These are phyloP conservation scores for Phyllostomus discolor DNA, from an alignment of 2,113 vertebrate species.

Conservation along the genomic window DNA sequence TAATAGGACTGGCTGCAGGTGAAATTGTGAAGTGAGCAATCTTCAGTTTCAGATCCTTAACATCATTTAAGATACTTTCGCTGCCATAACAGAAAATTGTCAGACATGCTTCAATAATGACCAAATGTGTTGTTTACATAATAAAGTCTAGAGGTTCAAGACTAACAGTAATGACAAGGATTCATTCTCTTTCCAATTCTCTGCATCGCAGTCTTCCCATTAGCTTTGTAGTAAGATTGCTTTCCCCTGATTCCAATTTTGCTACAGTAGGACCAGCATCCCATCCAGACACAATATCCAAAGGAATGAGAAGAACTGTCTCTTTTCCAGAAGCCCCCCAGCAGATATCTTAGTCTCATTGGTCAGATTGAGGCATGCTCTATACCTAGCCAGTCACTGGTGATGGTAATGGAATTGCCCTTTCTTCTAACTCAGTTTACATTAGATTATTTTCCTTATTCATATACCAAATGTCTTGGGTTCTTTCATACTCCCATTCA, in stretches of 20 bases:
- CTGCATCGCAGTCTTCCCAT: neutral
- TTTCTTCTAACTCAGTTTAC: neutral
- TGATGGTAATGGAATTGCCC: neutral
- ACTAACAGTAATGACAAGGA: neutral
- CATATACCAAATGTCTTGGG: neutral
- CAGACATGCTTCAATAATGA: neutral
- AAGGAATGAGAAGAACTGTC: neutral
- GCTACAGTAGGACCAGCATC: neutral
- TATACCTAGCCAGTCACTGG: neutral
- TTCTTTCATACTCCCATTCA: neutral
- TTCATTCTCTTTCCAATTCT: neutral
- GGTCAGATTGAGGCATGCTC: neutral
- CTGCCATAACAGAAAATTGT: neutral
- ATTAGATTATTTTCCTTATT: neutral
- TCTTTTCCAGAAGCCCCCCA: neutral
- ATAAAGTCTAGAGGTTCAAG: neutral
- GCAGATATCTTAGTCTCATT: neutral
- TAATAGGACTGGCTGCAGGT: neutral
- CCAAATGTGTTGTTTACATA: neutral
- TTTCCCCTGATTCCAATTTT: neutral
- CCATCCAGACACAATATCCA: neutral
- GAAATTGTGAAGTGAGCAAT: conserved; percentile 11
- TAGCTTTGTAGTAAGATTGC: neutral
- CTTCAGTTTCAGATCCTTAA: neutral
- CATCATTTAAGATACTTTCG: neutral